Base-by-base conservation (phyloP, 2,797 vertebrate genomes). In the Onychomys arenicola region DNA sequence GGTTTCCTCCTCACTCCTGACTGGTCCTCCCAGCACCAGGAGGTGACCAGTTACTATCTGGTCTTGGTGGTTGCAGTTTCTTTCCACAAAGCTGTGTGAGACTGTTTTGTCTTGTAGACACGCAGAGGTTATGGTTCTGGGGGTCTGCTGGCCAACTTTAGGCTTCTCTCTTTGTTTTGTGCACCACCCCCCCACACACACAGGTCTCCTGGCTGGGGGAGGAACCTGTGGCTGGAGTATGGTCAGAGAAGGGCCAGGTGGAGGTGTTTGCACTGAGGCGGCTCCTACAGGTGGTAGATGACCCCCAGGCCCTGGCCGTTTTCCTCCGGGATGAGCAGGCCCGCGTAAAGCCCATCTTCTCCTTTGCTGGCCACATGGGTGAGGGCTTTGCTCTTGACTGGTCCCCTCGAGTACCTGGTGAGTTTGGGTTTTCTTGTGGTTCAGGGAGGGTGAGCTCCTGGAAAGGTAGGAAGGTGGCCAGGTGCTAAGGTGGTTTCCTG, bases 171-270 rank as follows among this genome's bases (percentile, higher is more conserved):
- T 73, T 8, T 17, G 1, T 9, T 59, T 90, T 16, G 1, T 9
- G 7, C 1, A 1, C n/a, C n/a, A n/a, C n/a, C n/a, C n/a, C n/a
- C n/a, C 17, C 13, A 25, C 3, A 81, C 14, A 82, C 29, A 29
- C 97, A 99, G 99, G 99, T 99, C 88, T 99, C 99, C 0, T 98
- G 95, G 43, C 97, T 98, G 6, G 98, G 98, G 0, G 98, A 98
- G 63, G 98, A 98, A 71, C 98, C 99, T 0, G 95, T 99, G 94
- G 99, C 99, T 34, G 99, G 99, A 0, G 98, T 99, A 23, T 99
- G 99, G 99, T 99, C 99, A 0, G 99, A 99, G 93, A 99, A 99
- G 90, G 99, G 99, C n/a, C 99, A 99, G 91, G 99, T 99, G 81
- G 99, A 99, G 97, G 98, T 99, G 95, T 99, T 99, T 95, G 98